Evolutionary conservation across 37 sponge, comb jelly and placozoan species (phyloP).

Genomic region (Cliona cf. orientalis): DNA sequence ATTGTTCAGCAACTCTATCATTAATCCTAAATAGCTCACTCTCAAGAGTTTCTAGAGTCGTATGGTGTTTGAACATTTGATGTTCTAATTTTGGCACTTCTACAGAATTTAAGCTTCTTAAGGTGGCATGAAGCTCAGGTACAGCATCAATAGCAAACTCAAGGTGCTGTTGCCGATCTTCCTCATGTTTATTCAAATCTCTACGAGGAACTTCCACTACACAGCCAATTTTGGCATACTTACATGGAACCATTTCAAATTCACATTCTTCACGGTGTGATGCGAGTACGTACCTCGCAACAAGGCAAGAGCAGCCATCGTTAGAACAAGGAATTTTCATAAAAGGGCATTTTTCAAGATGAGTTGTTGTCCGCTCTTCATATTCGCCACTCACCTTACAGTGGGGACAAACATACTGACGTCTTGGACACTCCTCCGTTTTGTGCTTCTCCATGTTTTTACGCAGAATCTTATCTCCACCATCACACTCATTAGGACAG

Average conservation of each 20-base stretch:
- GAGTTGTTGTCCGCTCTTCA: constrained; percentile 17
- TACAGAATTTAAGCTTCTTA: too few species aligned
- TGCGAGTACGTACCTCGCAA: neutral
- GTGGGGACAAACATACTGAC: constrained; percentile 44
- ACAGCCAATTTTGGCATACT: constrained; percentile 33
- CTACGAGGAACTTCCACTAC: neutral
- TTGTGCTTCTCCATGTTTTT: constrained; percentile 26
- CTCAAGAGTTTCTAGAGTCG: too few species aligned
- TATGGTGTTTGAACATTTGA: too few species aligned
- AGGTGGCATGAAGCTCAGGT: neutral
- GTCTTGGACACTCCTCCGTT: neutral
- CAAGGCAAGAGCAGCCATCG: neutral
- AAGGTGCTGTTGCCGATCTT: constrained; percentile 8
- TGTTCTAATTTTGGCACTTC: too few species aligned
- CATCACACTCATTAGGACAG: constrained; percentile 36
- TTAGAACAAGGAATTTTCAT: constrained; percentile 24
- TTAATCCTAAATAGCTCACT: too few species aligned
- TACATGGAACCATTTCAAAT: constrained; percentile 26
- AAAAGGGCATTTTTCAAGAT: constrained; percentile 21
- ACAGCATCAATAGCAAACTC: neutral
- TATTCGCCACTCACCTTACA: constrained; percentile 33
- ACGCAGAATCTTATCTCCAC: neutral
- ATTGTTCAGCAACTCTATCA: too few species aligned
- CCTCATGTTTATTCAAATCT: constrained; percentile 26
- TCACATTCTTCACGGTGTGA: constrained; percentile 10